A percentile compares a stretch with the other conserved stretches of the same genome.
Evolutionary conservation across 2,888 invertebrate species (phyloP).

Genomic region (Pharmacophagus antenor): DNA sequence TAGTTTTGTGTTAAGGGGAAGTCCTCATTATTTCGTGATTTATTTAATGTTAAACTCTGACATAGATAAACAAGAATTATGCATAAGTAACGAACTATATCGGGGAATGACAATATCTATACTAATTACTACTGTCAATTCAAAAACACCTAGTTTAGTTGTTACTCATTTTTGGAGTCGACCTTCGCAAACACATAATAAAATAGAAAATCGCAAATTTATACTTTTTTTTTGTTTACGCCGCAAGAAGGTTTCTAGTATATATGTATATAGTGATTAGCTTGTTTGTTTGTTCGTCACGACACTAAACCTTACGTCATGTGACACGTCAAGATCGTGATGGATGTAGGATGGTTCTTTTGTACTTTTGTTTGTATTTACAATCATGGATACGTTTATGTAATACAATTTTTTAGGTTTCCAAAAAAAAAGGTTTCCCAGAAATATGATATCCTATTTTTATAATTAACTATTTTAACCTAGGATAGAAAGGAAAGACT

Average conservation of each 20-base stretch:
- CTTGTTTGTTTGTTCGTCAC: constrained; percentile 48
- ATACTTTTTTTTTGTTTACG: background rate
- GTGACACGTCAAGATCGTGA: constrained; percentile 54
- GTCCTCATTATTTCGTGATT: background rate
- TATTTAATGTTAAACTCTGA: background rate
- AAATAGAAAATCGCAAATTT: background rate
- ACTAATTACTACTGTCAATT: too few species aligned
- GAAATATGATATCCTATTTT: too few species aligned
- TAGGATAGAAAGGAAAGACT: too few species aligned
- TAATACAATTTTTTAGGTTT: constrained; percentile 28
- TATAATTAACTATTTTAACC: too few species aligned
- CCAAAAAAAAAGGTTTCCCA: too few species aligned
- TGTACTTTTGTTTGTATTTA: constrained; percentile 41
- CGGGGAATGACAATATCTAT: too few species aligned
- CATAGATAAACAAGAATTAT: too few species aligned
- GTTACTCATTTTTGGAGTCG: too few species aligned
- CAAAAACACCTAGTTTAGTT: too few species aligned
- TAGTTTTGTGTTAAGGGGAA: background rate
- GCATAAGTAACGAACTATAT: too few species aligned
- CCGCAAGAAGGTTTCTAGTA: constrained; percentile 17
- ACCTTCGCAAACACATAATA: background rate
- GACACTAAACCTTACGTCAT: constrained; percentile 51
- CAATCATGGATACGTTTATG: constrained; percentile 40
- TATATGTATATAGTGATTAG: constrained; percentile 19
- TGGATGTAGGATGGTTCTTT: constrained; percentile 47